Conservation (phyloP, 1,140 invertebrate genomes). For the Scaptomyza graminum region DNA sequence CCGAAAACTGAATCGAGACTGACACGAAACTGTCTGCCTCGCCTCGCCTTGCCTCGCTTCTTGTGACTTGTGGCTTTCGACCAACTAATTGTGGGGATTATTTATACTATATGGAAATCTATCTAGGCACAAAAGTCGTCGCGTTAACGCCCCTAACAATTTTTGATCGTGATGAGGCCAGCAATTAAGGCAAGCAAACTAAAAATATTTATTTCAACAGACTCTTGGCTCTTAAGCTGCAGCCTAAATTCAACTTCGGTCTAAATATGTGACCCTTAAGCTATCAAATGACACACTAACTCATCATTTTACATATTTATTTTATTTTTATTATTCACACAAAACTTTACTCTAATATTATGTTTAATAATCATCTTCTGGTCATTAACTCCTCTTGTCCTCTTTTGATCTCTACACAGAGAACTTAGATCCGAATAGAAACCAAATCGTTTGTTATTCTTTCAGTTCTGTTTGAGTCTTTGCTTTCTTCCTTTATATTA, state of each 20-base stretch:
- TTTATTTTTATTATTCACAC: no score
- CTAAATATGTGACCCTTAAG: neutral
- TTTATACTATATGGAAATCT: constrained; percentile 74
- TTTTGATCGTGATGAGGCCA: constrained; percentile 21
- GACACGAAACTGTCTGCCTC: constrained; percentile 20
- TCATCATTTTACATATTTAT: no score
- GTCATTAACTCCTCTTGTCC: no score
- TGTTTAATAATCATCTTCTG: no score
- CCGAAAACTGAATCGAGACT: constrained; percentile 20
- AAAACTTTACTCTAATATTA: no score
- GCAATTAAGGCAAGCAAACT: constrained; percentile 29
- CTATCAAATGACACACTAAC: constrained; percentile 11
- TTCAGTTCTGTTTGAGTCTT: neutral
- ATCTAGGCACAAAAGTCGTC: constrained; percentile 49
- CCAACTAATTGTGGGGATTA: constrained; percentile 55
- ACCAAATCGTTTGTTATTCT: neutral
- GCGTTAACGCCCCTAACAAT: constrained; percentile 46
- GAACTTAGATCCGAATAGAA: no score
- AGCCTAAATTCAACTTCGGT: neutral
- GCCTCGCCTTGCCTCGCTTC: neutral
- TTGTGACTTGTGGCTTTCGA: constrained; percentile 43
- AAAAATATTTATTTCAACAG: neutral
- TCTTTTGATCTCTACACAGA: no score
- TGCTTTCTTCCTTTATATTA: neutral
- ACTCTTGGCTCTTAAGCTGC: neutral